Evolutionary conservation across 2,113 vertebrate species (phyloP), one percentile per base, ranked within the genome.

Genomic region (Pionites leucogaster): DNA sequence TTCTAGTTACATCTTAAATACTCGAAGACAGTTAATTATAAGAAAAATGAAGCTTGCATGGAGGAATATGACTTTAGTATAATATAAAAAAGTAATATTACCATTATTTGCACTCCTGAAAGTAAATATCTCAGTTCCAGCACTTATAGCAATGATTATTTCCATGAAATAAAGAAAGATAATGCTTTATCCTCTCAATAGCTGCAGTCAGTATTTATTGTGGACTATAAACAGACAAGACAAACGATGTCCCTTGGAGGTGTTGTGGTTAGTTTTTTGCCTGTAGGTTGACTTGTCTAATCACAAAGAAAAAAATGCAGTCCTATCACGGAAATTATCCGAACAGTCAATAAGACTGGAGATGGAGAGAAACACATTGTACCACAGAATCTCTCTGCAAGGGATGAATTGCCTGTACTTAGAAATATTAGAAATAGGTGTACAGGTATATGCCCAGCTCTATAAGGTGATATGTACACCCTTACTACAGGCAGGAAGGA

Each of bases 111-210:
- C 31, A n/a, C 35, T 76, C 35, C 37, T 92, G 39, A 89, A 94
- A 85, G 37, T 65, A 93, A 88, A 90, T 82, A 90, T 82, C 78
- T 89, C 41, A 41, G 15, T 67, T 86, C 17, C 12, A 92, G 31
- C 35, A 83, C n/a, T 76, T 69, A 76, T 14, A 88, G 7, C 24
- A 89, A 60, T 65, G 2, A 74, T 88, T 87, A 85, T 77, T 92
- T 92, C 53, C 42, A 24, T 64, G 23, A 88, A 85, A 72, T 53
- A 79, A 86, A 10, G 49, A 76, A 86, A 91, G 23, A 92, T 41
- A 72, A n/a, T 49, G 75, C 74, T 86, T 95, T 90, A 87, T 67
- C 27, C 35, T 94, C 33, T 94, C 49, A 59, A 35, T 89, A 87
- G 19, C 17, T 84, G 10, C 7, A 80, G n/a, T 78, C 24, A 47